Evolutionary conservation across 2,113 vertebrate genomes (phyloP).

Genomic region (Otocyon megalotis): DNA sequence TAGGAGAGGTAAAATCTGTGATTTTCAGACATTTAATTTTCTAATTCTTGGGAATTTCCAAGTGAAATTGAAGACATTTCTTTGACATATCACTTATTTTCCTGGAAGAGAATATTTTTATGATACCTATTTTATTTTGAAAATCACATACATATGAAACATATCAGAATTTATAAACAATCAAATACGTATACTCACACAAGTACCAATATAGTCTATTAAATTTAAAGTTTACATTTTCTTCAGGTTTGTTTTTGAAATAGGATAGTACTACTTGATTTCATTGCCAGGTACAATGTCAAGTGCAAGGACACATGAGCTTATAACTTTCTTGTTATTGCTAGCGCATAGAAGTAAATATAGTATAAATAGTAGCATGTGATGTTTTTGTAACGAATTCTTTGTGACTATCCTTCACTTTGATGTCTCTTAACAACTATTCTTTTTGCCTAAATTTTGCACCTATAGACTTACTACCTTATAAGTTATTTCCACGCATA

Average conservation of each 20-base stretch:
- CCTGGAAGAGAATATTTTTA: neutral
- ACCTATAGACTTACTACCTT: slow-evolving; percentile 27
- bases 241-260: slow-evolving; percentile 28
- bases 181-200: neutral
- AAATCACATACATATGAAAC: neutral
- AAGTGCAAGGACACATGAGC: slow-evolving; percentile 25
- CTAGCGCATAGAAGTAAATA: neutral
- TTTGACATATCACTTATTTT: slow-evolving; percentile 18
- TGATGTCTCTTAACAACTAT: neutral
- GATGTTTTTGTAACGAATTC: neutral
- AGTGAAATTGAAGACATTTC: slow-evolving; percentile 23
- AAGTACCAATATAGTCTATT: neutral
- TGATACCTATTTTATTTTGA: slow-evolving; percentile 40
- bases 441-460: slow-evolving; percentile 40
- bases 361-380: neutral
- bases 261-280: neutral
- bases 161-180: slow-evolving; percentile 18
- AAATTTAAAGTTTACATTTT: slow-evolving; percentile 55
- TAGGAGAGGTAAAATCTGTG: slow-evolving; percentile 93
- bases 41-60: neutral
- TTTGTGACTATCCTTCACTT: slow-evolving; percentile 15
- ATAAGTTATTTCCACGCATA: neutral
- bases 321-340: slow-evolving; percentile 34
- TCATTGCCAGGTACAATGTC: slow-evolving; percentile 34
- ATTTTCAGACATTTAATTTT: neutral